Percentiles rank a stretch among this genome's conserved stretches.
Conservation (phyloP, 2,888 invertebrate genomes). For the Ichneumon xanthorius region DNA sequence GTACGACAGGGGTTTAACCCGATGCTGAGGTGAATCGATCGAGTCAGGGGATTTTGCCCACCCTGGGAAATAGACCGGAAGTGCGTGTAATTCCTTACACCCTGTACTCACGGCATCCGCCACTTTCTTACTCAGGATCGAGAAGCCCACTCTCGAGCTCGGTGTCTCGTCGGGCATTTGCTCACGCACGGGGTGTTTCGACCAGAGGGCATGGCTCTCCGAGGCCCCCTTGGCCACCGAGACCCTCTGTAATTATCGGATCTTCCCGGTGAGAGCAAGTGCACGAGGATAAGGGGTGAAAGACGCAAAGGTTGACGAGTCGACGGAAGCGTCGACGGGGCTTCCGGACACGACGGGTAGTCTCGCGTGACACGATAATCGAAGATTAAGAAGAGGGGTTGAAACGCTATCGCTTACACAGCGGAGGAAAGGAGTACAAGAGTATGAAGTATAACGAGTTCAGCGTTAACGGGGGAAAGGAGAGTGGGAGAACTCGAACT, state of each 20-base stretch:
- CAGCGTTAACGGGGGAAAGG: background rate
- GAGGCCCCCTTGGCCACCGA: conserved; percentile 54
- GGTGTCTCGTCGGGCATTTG: conserved; percentile 49
- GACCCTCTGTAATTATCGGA: conserved; percentile 76
- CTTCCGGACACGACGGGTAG: conserved; percentile 35
- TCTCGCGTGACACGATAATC: conserved; percentile 75
- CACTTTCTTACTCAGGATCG: conserved; percentile 63
- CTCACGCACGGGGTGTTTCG: conserved; percentile 50
- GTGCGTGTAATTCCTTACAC: conserved; percentile 68
- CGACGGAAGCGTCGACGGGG: conserved; percentile 57
- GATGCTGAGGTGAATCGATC: conserved; percentile 8
- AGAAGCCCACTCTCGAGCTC: conserved; percentile 58
- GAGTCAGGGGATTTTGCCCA: conserved; percentile 32
- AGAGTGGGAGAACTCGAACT: conserved; percentile 27
- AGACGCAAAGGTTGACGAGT: conserved; percentile 66
- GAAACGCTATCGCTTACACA: background rate
- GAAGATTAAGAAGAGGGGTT: conserved; percentile 70
- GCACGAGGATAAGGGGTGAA: conserved; percentile 14
- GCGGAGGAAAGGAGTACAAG: background rate
- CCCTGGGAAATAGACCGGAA: conserved; percentile 60
- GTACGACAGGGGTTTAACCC: conserved; percentile 43
- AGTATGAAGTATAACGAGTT: conserved; percentile 12
- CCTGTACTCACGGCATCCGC: conserved; percentile 69
- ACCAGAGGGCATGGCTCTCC: conserved; percentile 19
- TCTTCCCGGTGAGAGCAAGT: conserved; percentile 65